These are phyloP conservation scores for Thymelicus sylvestris DNA, from an alignment of 2,888 invertebrate species.

Conservation along the genomic window DNA sequence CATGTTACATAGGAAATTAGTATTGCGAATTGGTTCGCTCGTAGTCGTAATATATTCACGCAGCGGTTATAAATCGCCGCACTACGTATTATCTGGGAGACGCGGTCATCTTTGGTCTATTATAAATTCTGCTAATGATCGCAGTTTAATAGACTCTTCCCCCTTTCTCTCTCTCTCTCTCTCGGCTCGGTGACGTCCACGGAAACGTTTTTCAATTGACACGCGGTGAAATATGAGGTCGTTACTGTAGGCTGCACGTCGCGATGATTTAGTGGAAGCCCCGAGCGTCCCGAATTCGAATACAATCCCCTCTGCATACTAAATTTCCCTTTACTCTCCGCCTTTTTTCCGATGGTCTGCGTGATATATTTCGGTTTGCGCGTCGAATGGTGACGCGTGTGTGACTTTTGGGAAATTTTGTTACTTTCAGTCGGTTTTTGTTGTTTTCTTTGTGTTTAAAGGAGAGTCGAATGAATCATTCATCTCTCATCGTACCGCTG, in stretches of 20 bases:
- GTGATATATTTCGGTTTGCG: not conserved
- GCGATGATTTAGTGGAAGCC: conserved; percentile 33
- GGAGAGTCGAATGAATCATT: no score
- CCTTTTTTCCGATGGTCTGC: conserved; percentile 13
- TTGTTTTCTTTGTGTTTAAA: no score
- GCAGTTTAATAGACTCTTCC: conserved; percentile 1
- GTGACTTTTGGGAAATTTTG: not conserved
- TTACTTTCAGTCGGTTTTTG: not conserved
- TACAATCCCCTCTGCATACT: conserved; percentile 35
- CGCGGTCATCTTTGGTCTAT: conserved; percentile 18
- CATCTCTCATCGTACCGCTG: no score
- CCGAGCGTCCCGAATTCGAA: conserved; percentile 30
- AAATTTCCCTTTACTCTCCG: conserved; percentile 23
- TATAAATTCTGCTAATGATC: conserved; percentile 23
- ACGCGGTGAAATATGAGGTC: conserved; percentile 36
- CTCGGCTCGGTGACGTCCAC: conserved; percentile 7
- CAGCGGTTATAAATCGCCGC: conserved; percentile 22
- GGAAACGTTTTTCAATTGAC: conserved; percentile 37
- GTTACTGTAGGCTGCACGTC: conserved; percentile 34
- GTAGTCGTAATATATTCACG: conserved; percentile 18
- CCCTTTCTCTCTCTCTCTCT: no score
- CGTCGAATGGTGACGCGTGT: conserved; percentile 2
- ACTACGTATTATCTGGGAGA: conserved; percentile 24
- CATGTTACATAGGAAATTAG: not conserved
- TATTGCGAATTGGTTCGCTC: conserved; percentile 1